Evolutionary conservation across 2,113 vertebrate genomes (phyloP), one percentile per base, ranked within the genome.

Genomic region (Oxygymnocypris stewartii): DNA sequence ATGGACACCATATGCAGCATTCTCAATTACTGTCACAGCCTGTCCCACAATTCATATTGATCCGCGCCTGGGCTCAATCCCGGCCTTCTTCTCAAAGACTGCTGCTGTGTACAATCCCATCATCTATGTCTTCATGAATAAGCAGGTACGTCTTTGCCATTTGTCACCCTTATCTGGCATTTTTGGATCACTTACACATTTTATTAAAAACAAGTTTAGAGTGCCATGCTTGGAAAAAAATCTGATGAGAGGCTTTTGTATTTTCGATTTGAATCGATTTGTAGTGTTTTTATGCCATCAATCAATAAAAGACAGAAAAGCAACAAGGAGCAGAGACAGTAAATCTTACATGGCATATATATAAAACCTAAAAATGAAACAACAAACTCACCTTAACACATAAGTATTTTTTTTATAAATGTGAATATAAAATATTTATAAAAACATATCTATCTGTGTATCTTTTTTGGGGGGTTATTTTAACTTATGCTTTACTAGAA

Each of bases 91-190:
- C 87, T 95, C 97, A 83, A 97, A 98, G 92, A 98, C 96, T 3
- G 95, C 97, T 8, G 93, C 96, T 0, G 95, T 96, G 86, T 97
- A 97, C 90, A 97, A 98, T 88, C 97, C 97, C 7, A 51, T 98
- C 89, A 96, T 97, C 92, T 97, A 98, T 63, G 96, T 96, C 88
- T 97, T 96, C 88, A 97, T 97, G 97, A 97, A 98, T 93, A 96
- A 96, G 88, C 95, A 97, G 96, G 96, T 97, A 88, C n/a, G 37
- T 14, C 35, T 87, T 51, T 8, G 31, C 37, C 37, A 20, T 42
- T 82, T 49, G 1, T 61, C 25, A 49, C 78, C 18, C 12, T 85
- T 37, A 35, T 47, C n/a, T 83, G 35, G 13, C 31, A 59, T 75
- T 82, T 79, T 71, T 13, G 49, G 23, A 31, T 74, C 51, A 40